A percentile compares a stretch with the other conserved stretches of the same genome.
phyloP scores from a whole-genome alignment of 2,888 invertebrate species.

The Brachypalpus laphriformis region DNA sequence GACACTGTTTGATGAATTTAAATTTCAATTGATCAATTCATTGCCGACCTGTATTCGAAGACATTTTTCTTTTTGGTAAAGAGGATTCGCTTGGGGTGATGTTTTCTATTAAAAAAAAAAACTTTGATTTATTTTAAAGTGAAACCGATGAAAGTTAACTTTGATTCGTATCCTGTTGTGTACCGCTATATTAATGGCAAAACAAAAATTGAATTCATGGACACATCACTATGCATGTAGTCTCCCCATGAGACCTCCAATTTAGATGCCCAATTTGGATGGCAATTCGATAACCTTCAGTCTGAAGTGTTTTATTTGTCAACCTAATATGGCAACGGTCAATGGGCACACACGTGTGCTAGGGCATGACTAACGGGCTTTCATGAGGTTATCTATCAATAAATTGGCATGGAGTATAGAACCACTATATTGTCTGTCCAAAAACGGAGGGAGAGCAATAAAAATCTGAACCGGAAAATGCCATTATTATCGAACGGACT shows the following conservation, averaged over 20 bases:
- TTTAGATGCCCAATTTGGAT: constrained; percentile 39
- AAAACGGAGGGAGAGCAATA: constrained; percentile 41
- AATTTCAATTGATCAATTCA: constrained; percentile 49
- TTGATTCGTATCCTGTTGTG: neutral
- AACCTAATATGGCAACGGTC: constrained; percentile 54
- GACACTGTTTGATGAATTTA: constrained; percentile 61
- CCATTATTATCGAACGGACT: constrained; percentile 45
- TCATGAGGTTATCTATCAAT: constrained; percentile 49
- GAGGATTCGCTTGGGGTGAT: neutral
- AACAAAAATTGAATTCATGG: constrained; percentile 39
- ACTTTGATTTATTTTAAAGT: neutral
- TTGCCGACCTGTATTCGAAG: constrained; percentile 9
- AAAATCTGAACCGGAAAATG: constrained; percentile 70
- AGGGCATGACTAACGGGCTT: constrained; percentile 51
- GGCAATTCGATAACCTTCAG: constrained; percentile 29
- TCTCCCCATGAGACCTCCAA: neutral
- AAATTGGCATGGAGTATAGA: constrained; percentile 57
- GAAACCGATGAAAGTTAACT: constrained; percentile 38
- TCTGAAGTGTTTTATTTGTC: constrained; percentile 34
- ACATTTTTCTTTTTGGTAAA: neutral
- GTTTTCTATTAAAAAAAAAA: neutral
- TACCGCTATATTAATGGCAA: neutral
- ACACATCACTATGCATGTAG: constrained; percentile 4
- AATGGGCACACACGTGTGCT: constrained; percentile 58
- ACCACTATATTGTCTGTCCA: neutral